Conservation (phyloP, 2,888 invertebrate genomes). For the Uropetala carovei region DNA sequence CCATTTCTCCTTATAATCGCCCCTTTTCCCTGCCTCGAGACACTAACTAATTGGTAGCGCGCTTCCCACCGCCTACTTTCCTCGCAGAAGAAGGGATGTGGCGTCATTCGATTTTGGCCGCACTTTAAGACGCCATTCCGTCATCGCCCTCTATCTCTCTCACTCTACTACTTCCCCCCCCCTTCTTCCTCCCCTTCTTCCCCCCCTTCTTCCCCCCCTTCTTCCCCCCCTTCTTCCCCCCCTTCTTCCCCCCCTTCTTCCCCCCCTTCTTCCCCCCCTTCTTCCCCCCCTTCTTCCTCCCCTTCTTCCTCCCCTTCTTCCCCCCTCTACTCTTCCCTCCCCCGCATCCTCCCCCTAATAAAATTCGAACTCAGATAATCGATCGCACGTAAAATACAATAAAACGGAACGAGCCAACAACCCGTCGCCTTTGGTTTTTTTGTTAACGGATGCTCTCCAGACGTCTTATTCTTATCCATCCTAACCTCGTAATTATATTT, state of each 20-base stretch:
- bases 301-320: background rate
- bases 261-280: background rate
- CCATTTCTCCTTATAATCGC: background rate
- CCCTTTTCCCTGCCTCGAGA: background rate
- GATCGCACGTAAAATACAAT: background rate
- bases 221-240: too few relatives aligned
- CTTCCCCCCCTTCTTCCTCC: too few relatives aligned
- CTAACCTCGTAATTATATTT: background rate
- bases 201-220: too few relatives aligned
- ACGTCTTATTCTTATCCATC: background rate
- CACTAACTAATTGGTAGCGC: background rate
- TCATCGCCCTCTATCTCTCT: background rate
- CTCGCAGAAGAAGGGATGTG: background rate
- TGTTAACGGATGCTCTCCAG: background rate
- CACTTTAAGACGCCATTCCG: background rate
- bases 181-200: background rate
- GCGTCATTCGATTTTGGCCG: conserved; percentile 27
- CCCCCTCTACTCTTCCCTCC: background rate
- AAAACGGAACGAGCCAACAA: conserved; percentile 8
- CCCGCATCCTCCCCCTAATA: background rate
- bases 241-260: background rate
- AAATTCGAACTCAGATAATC: too few relatives aligned
- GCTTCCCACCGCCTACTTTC: background rate
- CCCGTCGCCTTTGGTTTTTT: background rate
- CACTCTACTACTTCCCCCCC: background rate